Evolutionary conservation across 2,113 vertebrate genomes (phyloP).

Genomic region (Chaetodon trifascialis): DNA sequence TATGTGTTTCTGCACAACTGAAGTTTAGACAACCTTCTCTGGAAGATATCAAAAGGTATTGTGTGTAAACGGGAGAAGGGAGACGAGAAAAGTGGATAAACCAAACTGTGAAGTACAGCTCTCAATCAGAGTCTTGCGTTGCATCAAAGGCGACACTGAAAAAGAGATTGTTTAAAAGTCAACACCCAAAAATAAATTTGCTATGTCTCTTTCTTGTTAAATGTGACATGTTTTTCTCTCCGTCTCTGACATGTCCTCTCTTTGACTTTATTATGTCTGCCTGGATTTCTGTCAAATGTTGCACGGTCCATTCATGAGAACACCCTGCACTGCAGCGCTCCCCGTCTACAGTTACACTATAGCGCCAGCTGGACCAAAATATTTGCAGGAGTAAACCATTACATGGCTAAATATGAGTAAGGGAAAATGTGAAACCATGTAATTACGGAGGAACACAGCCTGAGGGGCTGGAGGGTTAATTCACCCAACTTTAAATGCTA

Average conservation of each 20-base stretch:
- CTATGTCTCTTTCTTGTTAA: not conserved
- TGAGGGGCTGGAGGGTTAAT: constrained; percentile 58
- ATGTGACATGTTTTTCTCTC: constrained; percentile 34
- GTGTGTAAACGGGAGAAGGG: not conserved
- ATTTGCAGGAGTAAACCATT: constrained; percentile 71
- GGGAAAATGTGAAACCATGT: constrained; percentile 70
- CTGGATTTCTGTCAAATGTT: constrained; percentile 23
- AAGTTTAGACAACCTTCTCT: not conserved
- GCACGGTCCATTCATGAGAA: constrained; percentile 18
- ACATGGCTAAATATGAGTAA: constrained; percentile 68
- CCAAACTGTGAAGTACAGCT: not conserved
- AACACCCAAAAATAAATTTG: not conserved
- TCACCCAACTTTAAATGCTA: constrained; percentile 50
- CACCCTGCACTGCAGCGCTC: not conserved
- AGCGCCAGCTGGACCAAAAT: constrained; percentile 61
- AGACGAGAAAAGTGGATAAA: constrained; percentile 5
- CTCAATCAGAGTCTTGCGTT: not conserved
- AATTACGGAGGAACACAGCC: constrained; percentile 68
- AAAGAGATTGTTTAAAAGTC: constrained; percentile 5
- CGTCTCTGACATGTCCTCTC: not conserved
- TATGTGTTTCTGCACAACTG: not conserved
- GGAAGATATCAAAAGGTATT: not conserved
- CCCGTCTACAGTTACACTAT: constrained; percentile 61
- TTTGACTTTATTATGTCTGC: constrained; percentile 29
- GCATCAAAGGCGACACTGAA: not conserved